Conservation (phyloP, 1,140 invertebrate genomes). For the Carposina sasakii region DNA sequence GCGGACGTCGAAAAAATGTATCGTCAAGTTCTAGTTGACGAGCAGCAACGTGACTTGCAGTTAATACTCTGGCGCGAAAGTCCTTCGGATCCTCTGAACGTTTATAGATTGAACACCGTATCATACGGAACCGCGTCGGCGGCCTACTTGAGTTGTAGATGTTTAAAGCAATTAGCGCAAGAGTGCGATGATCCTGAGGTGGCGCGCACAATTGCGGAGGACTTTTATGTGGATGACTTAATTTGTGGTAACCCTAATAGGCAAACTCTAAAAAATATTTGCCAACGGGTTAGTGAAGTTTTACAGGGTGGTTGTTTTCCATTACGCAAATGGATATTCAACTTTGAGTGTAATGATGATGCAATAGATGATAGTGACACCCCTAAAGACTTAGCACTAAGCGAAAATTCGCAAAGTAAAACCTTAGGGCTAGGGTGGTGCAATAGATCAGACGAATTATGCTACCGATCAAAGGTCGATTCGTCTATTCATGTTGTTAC, state of each 20-base stretch:
- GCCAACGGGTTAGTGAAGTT: background rate
- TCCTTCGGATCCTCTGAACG: slow-evolving; percentile 15
- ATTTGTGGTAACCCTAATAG: background rate
- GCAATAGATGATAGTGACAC: background rate
- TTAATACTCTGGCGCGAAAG: slow-evolving; percentile 35
- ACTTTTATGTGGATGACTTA: background rate
- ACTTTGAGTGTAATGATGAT: background rate
- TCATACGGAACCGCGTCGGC: slow-evolving; percentile 17
- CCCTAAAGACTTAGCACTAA: background rate
- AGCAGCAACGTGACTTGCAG: slow-evolving; percentile 25
- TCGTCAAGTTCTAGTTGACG: slow-evolving; percentile 18
- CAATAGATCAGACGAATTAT: background rate
- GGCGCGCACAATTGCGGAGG: background rate
- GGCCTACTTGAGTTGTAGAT: slow-evolving; percentile 8
- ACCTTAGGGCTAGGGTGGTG: slow-evolving; percentile 1
- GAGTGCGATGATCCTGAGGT: background rate
- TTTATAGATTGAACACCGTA: slow-evolving; percentile 27
- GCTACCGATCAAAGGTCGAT: background rate
- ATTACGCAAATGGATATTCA: slow-evolving; percentile 11
- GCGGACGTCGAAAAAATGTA: slow-evolving; percentile 21
- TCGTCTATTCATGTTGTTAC: background rate
- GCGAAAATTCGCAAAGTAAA: background rate
- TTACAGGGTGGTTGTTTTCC: slow-evolving; percentile 3
- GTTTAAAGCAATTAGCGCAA: slow-evolving; percentile 4
- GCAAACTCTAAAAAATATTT: background rate